Conservation (phyloP, 2,113 vertebrate genomes). For the Perca fluviatilis region DNA sequence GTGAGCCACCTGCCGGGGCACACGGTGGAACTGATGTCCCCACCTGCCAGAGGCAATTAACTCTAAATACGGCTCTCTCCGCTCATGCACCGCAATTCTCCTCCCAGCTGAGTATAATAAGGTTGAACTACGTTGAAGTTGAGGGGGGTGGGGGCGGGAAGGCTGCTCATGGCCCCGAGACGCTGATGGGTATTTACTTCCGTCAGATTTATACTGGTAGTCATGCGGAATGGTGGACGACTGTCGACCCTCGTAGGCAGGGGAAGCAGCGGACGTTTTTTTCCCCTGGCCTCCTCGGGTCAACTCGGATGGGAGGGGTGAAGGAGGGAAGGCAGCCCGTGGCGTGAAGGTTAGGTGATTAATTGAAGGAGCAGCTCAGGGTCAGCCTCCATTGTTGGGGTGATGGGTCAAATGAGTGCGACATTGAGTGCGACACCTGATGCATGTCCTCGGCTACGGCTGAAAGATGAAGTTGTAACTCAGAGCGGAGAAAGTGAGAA, state of each 20-base stretch:
- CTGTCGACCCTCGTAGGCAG: slow-evolving; percentile 60
- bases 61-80: slow-evolving; percentile 67
- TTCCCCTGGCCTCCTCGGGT: slow-evolving; percentile 33
- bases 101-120: slow-evolving; percentile 69
- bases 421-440: slow-evolving; percentile 71
- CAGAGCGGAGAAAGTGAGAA: slow-evolving; percentile 25
- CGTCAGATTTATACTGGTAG: slow-evolving; percentile 78
- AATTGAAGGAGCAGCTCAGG: slow-evolving; percentile 76
- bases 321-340: slow-evolving; percentile 16
- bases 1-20: slow-evolving; percentile 72
- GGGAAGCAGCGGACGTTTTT: slow-evolving; percentile 29
- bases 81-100: slow-evolving; percentile 50
- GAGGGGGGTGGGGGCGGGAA: slow-evolving; percentile 48
- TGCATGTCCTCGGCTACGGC: slow-evolving; percentile 59
- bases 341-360: slow-evolving; percentile 73
- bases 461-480: slow-evolving; percentile 73
- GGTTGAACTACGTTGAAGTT: slow-evolving; percentile 51
- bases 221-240: slow-evolving; percentile 65
- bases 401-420: slow-evolving; percentile 77
- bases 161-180: slow-evolving; percentile 54
- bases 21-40: slow-evolving; percentile 77
- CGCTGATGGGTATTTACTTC: slow-evolving; percentile 83
- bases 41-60: slow-evolving; percentile 81
- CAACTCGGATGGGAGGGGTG: slow-evolving; percentile 17
- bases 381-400: slow-evolving; percentile 73